These are phyloP conservation scores for Callocephalon fimbriatum DNA, from an alignment of 2,113 vertebrate genomes.

Conservation along the genomic window DNA sequence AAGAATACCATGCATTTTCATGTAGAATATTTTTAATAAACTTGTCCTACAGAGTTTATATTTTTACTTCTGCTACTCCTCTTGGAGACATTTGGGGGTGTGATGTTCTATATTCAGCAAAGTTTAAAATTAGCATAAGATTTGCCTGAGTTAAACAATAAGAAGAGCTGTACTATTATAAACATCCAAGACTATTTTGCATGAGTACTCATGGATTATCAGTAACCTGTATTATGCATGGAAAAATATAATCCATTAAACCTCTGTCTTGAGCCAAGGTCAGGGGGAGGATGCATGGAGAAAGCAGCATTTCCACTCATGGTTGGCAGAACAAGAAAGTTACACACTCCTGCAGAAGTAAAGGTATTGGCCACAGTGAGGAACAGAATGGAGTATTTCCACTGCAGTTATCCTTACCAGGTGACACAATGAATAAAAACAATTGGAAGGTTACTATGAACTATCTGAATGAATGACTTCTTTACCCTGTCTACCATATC, in stretches of 20 bases:
- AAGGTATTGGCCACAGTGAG: background rate
- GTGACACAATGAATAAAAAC: background rate
- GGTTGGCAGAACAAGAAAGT: background rate
- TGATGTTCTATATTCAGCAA: background rate
- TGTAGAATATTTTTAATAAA: slow-evolving; percentile 11
- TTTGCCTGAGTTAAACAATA: background rate
- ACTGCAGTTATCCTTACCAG: background rate
- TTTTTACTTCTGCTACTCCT: slow-evolving; percentile 24
- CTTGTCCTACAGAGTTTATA: background rate
- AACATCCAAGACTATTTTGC: background rate
- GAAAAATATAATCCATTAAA: background rate
- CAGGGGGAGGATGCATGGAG: background rate
- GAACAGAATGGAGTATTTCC: background rate
- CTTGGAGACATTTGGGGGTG: background rate
- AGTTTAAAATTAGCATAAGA: background rate
- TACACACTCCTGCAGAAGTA: background rate
- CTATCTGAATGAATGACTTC: background rate
- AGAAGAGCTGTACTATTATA: background rate
- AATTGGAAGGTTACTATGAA: background rate
- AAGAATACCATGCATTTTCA: background rate
- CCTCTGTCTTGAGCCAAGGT: background rate
- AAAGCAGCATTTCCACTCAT: background rate
- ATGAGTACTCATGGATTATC: background rate
- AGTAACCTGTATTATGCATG: background rate
- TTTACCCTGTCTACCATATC: background rate